Evolutionary conservation across 2,888 invertebrate genomes (phyloP).

Genomic region (Dermolepida albohirtum): DNA sequence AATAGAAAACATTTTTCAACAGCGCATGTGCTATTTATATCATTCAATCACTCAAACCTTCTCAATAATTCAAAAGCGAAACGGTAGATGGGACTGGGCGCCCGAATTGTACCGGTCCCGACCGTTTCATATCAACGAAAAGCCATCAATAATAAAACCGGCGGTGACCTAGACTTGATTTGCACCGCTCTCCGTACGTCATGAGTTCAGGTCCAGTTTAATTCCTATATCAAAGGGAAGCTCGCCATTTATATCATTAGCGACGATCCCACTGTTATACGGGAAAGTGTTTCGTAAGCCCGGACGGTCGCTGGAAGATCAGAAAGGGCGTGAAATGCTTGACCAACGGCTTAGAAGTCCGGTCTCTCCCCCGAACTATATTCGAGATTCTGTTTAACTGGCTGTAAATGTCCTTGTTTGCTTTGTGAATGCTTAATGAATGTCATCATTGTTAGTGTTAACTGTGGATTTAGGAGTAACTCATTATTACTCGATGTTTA

Average conservation of each 20-base stretch:
- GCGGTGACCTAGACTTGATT: conserved; percentile 13
- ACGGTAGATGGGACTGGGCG: conserved; percentile 20
- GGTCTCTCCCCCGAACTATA: not conserved
- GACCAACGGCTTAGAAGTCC: conserved; percentile 35
- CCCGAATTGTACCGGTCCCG: not conserved
- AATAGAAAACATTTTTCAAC: too few species aligned
- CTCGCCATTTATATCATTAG: conserved; percentile 11
- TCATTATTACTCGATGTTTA: too few species aligned
- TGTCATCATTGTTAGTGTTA: not conserved
- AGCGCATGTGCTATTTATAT: conserved; percentile 4
- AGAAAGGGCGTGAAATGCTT: conserved; percentile 41
- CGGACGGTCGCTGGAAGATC: conserved; percentile 18
- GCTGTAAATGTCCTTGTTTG: conserved; percentile 11
- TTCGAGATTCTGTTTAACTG: conserved; percentile 5
- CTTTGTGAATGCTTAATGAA: conserved; percentile 34
- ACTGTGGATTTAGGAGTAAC: too few species aligned
- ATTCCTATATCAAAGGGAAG: conserved; percentile 30
- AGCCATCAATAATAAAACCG: conserved; percentile 25
- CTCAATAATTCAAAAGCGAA: conserved; percentile 27
- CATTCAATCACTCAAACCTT: not conserved
- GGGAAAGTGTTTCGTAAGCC: conserved; percentile 15
- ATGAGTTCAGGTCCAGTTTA: conserved; percentile 1
- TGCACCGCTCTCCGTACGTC: not conserved
- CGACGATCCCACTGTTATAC: conserved; percentile 16
- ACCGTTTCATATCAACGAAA: conserved; percentile 9